These are phyloP conservation scores for Pyxicephalus adspersus DNA, from an alignment of 2,113 vertebrate genomes.

Conservation along the genomic window DNA sequence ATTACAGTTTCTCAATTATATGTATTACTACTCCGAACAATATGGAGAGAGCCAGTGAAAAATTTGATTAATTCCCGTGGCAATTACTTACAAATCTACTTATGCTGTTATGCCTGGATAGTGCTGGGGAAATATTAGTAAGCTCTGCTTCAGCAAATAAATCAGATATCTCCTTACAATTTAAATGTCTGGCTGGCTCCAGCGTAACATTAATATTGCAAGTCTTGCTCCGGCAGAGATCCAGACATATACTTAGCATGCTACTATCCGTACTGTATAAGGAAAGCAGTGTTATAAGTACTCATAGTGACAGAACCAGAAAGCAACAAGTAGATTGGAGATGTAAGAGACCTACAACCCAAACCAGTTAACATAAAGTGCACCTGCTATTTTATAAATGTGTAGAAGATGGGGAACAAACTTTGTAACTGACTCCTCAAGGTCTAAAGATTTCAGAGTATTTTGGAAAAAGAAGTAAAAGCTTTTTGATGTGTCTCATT, in stretches of 20 bases:
- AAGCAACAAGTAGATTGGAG: background rate
- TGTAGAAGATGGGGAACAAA: no score
- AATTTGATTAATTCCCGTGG: conserved; percentile 45
- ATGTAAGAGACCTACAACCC: no score
- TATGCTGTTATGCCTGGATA: conserved; percentile 37
- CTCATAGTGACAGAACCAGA: background rate
- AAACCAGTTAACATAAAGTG: no score
- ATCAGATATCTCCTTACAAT: conserved; percentile 51
- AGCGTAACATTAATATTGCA: conserved; percentile 29
- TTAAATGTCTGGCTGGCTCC: conserved; percentile 40
- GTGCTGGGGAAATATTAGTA: conserved; percentile 50
- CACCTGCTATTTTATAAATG: no score
- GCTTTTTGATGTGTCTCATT: no score
- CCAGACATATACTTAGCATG: conserved; percentile 13
- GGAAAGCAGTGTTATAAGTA: conserved; percentile 5
- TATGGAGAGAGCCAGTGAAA: conserved; percentile 47
- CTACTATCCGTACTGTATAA: background rate
- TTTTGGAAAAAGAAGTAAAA: no score
- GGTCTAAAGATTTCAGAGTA: no score
- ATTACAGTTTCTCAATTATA: conserved; percentile 42
- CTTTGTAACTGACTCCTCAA: no score
- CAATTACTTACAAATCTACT: conserved; percentile 40
- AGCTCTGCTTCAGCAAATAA: conserved; percentile 52
- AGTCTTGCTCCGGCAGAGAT: conserved; percentile 7
- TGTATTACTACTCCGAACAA: conserved; percentile 17